These are phyloP conservation scores for Cosmorhoe ocellata DNA, from an alignment of 2,888 invertebrate species.

Conservation along the genomic window DNA sequence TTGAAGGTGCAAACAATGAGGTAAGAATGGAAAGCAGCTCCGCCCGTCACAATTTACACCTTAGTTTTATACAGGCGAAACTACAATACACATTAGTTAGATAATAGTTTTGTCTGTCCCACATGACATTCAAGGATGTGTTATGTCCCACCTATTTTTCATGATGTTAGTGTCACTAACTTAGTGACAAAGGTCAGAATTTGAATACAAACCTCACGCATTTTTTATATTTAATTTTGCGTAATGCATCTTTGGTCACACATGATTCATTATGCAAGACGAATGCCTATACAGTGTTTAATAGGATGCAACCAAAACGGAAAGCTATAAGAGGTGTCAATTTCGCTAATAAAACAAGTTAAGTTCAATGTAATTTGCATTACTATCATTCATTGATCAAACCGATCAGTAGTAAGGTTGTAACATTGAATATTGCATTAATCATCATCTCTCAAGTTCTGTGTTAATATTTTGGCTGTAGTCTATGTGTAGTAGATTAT, in stretches of 20 bases:
- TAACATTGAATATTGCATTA: no score
- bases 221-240: conserved; percentile 19
- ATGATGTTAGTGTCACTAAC: conserved; percentile 9
- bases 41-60: conserved; percentile 34
- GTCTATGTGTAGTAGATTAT: background rate
- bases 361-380: background rate
- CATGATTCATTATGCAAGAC: conserved; percentile 27
- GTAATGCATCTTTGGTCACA: conserved; percentile 21
- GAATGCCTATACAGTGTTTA: background rate
- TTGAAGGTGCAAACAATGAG: conserved; percentile 47
- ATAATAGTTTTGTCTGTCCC: conserved; percentile 18
- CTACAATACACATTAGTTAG: conserved; percentile 26
- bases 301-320: conserved; percentile 7
- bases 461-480: no score
- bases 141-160: conserved; percentile 31
- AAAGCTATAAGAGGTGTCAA: conserved; percentile 9
- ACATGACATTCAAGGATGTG: conserved; percentile 34
- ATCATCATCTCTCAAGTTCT: no score
- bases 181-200: conserved; percentile 40
- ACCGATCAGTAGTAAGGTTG: background rate
- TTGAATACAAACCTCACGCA: conserved; percentile 39
- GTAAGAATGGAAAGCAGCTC: conserved; percentile 48
- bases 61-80: conserved; percentile 23
- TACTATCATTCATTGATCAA: conserved; percentile 17
- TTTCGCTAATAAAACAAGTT: conserved; percentile 12